Evolutionary conservation across 1,140 invertebrate species (phyloP).

Genomic region (Drosophila orena): DNA sequence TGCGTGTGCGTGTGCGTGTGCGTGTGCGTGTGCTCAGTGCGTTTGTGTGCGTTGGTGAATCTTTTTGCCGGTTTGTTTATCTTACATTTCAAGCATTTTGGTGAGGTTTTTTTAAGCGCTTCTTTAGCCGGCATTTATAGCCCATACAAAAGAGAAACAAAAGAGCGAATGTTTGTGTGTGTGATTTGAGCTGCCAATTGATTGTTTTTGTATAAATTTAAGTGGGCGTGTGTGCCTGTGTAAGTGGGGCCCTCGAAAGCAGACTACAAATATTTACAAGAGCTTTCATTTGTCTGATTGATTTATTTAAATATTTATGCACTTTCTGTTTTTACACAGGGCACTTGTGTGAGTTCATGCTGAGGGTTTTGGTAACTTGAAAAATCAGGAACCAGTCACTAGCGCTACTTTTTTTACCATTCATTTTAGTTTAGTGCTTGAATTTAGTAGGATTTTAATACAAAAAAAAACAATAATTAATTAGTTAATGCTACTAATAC

Average conservation of each 20-base stretch:
- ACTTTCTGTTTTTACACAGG: conserved; percentile 20
- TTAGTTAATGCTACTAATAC: background rate
- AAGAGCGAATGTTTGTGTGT: conserved; percentile 27
- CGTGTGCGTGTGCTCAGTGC: conserved; percentile 18
- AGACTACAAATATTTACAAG: conserved; percentile 58
- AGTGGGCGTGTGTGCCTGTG: conserved; percentile 5
- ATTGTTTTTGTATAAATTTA: conserved; percentile 36
- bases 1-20: conserved; percentile 4
- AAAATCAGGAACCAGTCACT: no score
- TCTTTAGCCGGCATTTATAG: conserved; percentile 60
- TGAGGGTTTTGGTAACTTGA: background rate
- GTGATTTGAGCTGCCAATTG: conserved; percentile 47
- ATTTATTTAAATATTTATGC: conserved; percentile 59
- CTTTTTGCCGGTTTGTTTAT: conserved; percentile 69
- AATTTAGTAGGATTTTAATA: background rate
- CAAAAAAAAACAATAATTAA: no score
- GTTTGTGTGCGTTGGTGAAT: conserved; percentile 22
- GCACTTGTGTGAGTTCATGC: background rate
- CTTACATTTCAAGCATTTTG: conserved; percentile 52
- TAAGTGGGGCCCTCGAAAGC: conserved; percentile 16
- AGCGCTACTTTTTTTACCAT: background rate
- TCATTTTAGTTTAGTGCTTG: no score
- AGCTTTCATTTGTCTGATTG: conserved; percentile 42
- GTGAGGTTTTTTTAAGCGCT: conserved; percentile 45
- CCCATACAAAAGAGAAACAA: conserved; percentile 45